Evolutionary conservation across 2,113 vertebrate genomes (phyloP).

Genomic region (Labrus mixtus): DNA sequence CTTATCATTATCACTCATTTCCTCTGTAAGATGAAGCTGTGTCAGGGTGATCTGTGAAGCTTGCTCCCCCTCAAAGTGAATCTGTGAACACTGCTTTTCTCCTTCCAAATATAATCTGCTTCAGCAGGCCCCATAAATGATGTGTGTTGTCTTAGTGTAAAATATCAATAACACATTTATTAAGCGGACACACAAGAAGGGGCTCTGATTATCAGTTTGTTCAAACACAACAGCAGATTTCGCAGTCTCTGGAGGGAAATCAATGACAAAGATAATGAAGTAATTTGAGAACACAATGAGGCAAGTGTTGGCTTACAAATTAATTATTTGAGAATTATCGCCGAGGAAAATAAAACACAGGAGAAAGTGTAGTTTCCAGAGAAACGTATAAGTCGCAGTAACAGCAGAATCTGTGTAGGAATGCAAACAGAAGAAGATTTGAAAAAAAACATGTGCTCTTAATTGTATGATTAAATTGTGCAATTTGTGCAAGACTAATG

Average conservation of each 20-base stretch:
- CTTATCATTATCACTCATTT: constrained; percentile 10
- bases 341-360: neutral
- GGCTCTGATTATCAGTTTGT: constrained; percentile 4
- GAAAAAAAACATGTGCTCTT: neutral
- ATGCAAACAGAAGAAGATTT: neutral
- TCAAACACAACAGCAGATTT: constrained; percentile 18
- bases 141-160: neutral
- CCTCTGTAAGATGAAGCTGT: neutral
- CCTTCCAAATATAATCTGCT: neutral
- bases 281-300: neutral
- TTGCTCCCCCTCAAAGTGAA: neutral
- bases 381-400: neutral
- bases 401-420: neutral
- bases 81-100: neutral
- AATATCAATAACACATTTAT: constrained; percentile 33
- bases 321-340: neutral
- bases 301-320: neutral
- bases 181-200: neutral
- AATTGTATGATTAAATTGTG: neutral
- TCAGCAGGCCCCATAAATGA: constrained; percentile 2
- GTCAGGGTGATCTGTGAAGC: constrained; percentile 2
- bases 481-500: too few species aligned
- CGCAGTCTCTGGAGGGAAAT: constrained; percentile 18
- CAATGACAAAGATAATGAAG: constrained; percentile 3
- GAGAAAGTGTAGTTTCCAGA: neutral